Evolutionary conservation across 2,888 invertebrate genomes (phyloP).

Genomic region (Papilio elwesi): DNA sequence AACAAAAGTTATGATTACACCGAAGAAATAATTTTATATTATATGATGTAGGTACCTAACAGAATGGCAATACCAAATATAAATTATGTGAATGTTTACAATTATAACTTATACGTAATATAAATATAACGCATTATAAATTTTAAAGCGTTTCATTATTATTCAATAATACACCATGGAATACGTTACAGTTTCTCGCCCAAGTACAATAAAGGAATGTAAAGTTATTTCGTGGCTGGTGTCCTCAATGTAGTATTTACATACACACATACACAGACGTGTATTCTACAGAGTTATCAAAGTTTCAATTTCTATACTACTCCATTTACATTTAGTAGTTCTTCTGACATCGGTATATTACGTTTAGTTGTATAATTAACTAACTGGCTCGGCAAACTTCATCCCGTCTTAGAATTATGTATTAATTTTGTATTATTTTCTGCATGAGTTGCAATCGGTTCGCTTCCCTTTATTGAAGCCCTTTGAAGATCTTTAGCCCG

Average conservation of each 20-base stretch:
- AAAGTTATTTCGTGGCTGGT: conserved; percentile 18
- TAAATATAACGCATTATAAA: not conserved
- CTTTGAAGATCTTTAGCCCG: too few species aligned
- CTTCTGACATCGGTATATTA: not conserved
- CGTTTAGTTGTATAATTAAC: not conserved
- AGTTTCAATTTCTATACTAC: not conserved
- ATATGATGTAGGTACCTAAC: too few species aligned
- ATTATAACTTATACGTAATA: not conserved
- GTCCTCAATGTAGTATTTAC: not conserved
- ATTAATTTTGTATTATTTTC: too few species aligned
- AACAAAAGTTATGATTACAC: too few species aligned
- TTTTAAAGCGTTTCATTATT: not conserved
- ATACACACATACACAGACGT: not conserved
- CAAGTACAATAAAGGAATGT: conserved; percentile 23
- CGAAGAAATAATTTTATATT: too few species aligned
- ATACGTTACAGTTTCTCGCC: not conserved
- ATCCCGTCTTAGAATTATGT: too few species aligned
- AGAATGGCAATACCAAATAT: too few species aligned
- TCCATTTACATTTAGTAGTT: conserved; percentile 3
- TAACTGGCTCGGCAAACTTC: not conserved
- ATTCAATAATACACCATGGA: not conserved
- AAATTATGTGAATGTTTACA: conserved; percentile 1
- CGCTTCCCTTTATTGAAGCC: too few species aligned
- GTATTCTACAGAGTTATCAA: conserved; percentile 9
- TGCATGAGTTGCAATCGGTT: too few species aligned